These are phyloP conservation scores for Muscicapa adusta DNA, from an alignment of 2,113 vertebrate species.

Conservation along the genomic window DNA sequence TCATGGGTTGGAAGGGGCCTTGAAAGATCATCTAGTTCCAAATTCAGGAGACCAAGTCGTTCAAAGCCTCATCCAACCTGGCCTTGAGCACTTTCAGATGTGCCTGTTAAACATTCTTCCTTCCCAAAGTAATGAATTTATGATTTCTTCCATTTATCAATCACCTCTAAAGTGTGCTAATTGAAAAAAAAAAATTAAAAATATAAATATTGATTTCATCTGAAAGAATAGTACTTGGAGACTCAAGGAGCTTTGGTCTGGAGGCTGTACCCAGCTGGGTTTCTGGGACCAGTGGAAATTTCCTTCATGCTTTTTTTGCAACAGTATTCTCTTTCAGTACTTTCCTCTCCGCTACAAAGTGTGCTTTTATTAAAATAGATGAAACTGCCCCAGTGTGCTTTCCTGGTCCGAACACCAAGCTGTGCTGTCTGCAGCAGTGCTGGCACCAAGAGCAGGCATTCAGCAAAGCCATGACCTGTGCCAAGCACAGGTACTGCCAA, in stretches of 20 bases:
- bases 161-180: neutral
- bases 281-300: constrained; percentile 49
- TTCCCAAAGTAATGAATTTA: neutral
- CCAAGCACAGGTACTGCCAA: constrained; percentile 22
- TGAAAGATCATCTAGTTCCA: neutral
- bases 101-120: neutral
- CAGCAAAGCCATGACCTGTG: neutral
- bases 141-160: neutral
- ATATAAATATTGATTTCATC: neutral
- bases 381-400: constrained; percentile 20
- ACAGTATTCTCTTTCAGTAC: constrained; percentile 57
- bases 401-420: neutral
- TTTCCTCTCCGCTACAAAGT: constrained; percentile 22
- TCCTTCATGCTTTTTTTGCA: constrained; percentile 8
- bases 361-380: constrained; percentile 60
- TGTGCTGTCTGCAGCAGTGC: neutral
- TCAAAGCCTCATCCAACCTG: neutral
- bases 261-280: neutral
- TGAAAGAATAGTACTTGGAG: neutral
- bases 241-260: neutral
- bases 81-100: neutral
- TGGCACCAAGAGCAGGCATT: neutral
- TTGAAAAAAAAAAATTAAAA: neutral
- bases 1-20: neutral
- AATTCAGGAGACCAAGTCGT: neutral